Evolutionary conservation across 2,113 vertebrate species (phyloP).

Genomic region (Miniopterus natalensis): DNA sequence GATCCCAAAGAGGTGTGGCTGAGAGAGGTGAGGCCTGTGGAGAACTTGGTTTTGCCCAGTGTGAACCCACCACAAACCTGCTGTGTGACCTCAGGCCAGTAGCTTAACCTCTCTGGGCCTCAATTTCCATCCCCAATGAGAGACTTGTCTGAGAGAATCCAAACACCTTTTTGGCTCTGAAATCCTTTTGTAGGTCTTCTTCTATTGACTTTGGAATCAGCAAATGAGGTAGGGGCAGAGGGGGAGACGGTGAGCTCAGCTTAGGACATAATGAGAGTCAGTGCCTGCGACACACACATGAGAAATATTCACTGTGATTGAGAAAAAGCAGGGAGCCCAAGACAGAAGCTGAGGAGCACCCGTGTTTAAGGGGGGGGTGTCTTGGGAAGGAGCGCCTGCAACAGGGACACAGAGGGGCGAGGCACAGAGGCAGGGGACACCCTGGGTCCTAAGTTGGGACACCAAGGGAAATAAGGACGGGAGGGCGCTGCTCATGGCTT

Average conservation of each 20-base stretch:
- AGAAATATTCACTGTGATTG: neutral
- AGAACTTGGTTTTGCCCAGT: neutral
- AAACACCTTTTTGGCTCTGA: neutral
- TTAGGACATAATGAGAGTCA: neutral
- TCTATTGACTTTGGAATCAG: neutral
- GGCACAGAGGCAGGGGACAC: neutral
- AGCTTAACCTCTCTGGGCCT: neutral
- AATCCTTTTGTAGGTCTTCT: neutral
- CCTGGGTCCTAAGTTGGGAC: neutral
- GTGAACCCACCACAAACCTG: neutral
- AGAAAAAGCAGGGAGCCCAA: neutral
- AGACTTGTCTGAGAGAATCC: neutral
- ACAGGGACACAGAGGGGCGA: neutral
- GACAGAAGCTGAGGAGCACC: neutral
- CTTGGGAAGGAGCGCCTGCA: neutral
- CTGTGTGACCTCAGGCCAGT: neutral
- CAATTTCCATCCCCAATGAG: neutral
- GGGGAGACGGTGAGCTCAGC: neutral
- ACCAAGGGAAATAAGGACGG: neutral
- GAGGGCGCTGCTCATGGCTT: rapidly evolving
- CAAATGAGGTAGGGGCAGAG: neutral
- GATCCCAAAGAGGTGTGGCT: neutral
- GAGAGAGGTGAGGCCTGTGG: neutral
- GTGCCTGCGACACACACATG: neutral
- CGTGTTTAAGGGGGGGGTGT: neutral